Percentiles rank a stretch among this genome's conserved stretches.
Evolutionary conservation across 2,888 invertebrate genomes (phyloP).

Genomic region (Notodonta ziczac): DNA sequence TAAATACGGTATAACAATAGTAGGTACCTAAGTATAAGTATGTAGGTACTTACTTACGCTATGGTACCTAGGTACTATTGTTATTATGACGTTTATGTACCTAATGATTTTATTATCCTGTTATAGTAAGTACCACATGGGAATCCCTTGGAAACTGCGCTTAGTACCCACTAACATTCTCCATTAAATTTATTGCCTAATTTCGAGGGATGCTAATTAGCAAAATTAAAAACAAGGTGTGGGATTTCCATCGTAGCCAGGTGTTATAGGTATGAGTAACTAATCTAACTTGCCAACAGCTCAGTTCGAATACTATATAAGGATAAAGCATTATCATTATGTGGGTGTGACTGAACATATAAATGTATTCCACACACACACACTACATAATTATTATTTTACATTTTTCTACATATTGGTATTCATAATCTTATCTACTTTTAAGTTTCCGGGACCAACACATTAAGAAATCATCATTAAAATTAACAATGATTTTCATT

Average conservation of each 20-base stretch:
- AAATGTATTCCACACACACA: conserved; percentile 31
- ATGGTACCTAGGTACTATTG: too few relatives aligned
- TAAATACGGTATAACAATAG: too few relatives aligned
- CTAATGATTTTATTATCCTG: too few relatives aligned
- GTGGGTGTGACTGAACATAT: conserved; percentile 34
- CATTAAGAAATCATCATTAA: neutral
- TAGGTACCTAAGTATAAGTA: too few relatives aligned
- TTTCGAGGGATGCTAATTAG: neutral
- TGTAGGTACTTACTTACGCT: too few relatives aligned
- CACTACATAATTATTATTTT: conserved; percentile 7
- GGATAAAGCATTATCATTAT: conserved; percentile 30
- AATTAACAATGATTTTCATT: neutral
- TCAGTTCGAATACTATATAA: conserved; percentile 30
- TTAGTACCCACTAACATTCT: too few relatives aligned
- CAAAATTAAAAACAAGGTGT: neutral
- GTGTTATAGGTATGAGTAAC: conserved; percentile 21
- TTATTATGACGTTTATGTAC: too few relatives aligned
- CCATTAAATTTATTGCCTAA: too few relatives aligned
- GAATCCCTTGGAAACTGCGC: too few relatives aligned
- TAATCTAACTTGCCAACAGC: conserved; percentile 29
- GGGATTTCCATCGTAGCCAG: neutral
- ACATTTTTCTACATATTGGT: too few relatives aligned
- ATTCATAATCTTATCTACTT: conserved; percentile 2
- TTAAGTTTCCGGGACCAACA: conserved; percentile 8
- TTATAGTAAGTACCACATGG: too few relatives aligned